Percentiles rank a stretch among this genome's conserved stretches.
Conservation (phyloP, 1,140 invertebrate genomes). For the Acromyrmex charruanus region DNA sequence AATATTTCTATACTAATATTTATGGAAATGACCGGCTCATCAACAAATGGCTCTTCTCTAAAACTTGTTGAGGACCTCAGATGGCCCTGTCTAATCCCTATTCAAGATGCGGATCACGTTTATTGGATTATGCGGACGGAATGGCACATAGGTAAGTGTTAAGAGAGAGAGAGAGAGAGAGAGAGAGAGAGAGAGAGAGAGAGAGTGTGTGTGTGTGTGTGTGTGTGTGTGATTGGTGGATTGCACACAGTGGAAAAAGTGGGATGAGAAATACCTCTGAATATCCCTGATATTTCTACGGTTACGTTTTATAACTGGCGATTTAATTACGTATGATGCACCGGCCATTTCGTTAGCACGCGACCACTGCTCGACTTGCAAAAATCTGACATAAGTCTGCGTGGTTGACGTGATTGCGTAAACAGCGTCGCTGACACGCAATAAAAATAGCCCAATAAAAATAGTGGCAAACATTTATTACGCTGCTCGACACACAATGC, state of each 20-base stretch:
- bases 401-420: conserved; percentile 58
- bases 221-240: neutral
- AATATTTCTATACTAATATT: conserved; percentile 2
- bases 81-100: conserved; percentile 51
- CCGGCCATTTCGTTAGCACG: conserved; percentile 55
- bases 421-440: conserved; percentile 29
- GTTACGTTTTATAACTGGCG: conserved; percentile 69
- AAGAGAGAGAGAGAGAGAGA: neutral
- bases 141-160: conserved; percentile 32
- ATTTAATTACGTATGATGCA: conserved; percentile 66
- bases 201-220: neutral
- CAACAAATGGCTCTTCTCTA: conserved; percentile 20
- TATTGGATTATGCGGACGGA: conserved; percentile 70
- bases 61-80: conserved; percentile 23
- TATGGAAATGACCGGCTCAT: neutral
- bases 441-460: conserved; percentile 15
- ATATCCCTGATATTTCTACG: conserved; percentile 38
- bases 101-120: conserved; percentile 70
- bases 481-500: neutral
- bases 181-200: neutral
- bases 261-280: neutral
- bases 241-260: neutral
- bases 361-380: conserved; percentile 28
- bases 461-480: conserved; percentile 19
- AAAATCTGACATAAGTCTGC: conserved; percentile 62